phyloP scores from a whole-genome alignment of 2,888 invertebrate species.

The Argyra leucocephala region DNA sequence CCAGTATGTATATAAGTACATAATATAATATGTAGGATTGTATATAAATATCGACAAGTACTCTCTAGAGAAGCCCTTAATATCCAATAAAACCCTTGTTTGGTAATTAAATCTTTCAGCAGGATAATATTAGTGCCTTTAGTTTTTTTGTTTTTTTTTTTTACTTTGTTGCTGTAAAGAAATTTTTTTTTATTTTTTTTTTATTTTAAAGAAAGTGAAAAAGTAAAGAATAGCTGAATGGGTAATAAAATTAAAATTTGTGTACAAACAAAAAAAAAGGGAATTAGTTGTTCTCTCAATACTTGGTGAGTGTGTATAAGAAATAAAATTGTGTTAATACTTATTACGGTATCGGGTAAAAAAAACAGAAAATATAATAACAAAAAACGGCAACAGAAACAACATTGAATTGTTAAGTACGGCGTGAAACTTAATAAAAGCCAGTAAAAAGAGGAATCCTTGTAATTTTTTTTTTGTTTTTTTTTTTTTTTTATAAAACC shows the following conservation, averaged over 20 bases:
- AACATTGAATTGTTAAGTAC: no score
- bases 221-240: not conserved
- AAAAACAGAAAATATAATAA: no score
- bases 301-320: no score
- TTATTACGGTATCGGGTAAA: no score
- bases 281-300: no score
- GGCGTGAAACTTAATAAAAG: not conserved
- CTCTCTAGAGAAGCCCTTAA: not conserved
- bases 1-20: no score
- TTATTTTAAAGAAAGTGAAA: not conserved
- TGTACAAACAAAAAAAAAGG: not conserved
- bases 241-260: not conserved
- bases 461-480: no score
- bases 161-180: not conserved
- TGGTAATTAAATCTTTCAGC: slow-evolving; percentile 1
- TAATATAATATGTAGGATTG: not conserved
- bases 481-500: not conserved
- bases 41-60: not conserved
- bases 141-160: not conserved
- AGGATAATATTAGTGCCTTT: not conserved
- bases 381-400: no score
- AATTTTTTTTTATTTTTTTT: not conserved
- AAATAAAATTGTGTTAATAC: no score
- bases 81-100: slow-evolving; percentile 6
- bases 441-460: not conserved